Conservation (phyloP, 92 coral and sea anemone species). For the Heteractis magnifica region DNA sequence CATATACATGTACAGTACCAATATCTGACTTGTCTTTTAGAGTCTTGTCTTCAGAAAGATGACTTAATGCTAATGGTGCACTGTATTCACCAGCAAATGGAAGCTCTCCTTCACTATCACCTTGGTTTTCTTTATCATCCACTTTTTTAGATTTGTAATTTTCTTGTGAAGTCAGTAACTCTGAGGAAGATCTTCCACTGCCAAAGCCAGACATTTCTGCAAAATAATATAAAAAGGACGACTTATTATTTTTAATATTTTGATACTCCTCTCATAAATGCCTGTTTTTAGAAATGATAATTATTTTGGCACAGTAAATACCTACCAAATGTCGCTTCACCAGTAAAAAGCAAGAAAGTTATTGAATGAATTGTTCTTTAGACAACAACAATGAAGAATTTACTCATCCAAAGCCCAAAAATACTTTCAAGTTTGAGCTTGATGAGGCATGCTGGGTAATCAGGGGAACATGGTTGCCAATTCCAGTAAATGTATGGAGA, state of each 20-base stretch:
- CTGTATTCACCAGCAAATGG: slow-evolving; percentile 40
- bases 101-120: slow-evolving; percentile 16
- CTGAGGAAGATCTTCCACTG: slow-evolving; percentile 21
- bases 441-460: too few species aligned
- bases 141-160: background rate
- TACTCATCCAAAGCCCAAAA: too few species aligned
- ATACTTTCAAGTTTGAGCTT: too few species aligned
- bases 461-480: too few species aligned
- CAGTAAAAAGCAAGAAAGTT: too few species aligned
- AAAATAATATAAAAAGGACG: background rate
- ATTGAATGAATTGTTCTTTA: too few species aligned
- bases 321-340: too few species aligned
- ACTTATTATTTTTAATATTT: background rate
- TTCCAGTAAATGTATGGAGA: too few species aligned
- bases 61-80: slow-evolving; percentile 32
- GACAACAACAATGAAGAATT: too few species aligned
- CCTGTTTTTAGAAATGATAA: too few species aligned
- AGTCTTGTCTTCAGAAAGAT: slow-evolving; percentile 18
- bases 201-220: slow-evolving; percentile 16
- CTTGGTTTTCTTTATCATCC: background rate
- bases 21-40: slow-evolving; percentile 16
- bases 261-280: too few species aligned
- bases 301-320: too few species aligned
- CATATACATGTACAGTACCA: background rate
- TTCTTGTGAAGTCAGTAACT: background rate